These are phyloP conservation scores for Drosophila sordidapex DNA, from an alignment of 2,888 invertebrate species.

Conservation along the genomic window DNA sequence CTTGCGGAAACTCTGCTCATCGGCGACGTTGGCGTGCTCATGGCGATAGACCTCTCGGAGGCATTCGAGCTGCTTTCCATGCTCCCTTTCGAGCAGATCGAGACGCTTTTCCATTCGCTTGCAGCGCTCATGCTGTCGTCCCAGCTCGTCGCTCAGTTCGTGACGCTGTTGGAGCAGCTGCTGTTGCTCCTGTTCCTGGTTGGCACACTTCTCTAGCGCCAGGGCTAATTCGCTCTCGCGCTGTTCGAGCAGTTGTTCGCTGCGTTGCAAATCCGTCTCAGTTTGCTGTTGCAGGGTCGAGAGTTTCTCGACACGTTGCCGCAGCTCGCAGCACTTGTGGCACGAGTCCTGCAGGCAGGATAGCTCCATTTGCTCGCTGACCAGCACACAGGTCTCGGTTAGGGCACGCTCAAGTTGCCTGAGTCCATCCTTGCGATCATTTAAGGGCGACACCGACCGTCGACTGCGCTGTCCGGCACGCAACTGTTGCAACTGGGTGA, in stretches of 20 bases:
- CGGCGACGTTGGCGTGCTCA: constrained; percentile 86
- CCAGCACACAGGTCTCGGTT: constrained; percentile 87
- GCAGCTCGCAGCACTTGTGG: constrained; percentile 87
- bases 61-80: constrained; percentile 92
- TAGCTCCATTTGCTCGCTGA: constrained; percentile 79
- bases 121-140: constrained; percentile 89
- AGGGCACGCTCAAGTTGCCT: constrained; percentile 88
- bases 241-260: constrained; percentile 82
- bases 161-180: constrained; percentile 83
- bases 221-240: constrained; percentile 81
- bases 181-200: constrained; percentile 84
- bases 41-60: constrained; percentile 90
- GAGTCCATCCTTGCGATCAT: constrained; percentile 88
- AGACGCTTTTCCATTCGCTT: constrained; percentile 90
- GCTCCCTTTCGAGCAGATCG: constrained; percentile 92
- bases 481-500: constrained; percentile 87
- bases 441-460: constrained; percentile 88
- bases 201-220: constrained; percentile 82
- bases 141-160: constrained; percentile 86
- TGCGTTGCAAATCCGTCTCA: constrained; percentile 79
- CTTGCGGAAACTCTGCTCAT: constrained; percentile 88
- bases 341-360: constrained; percentile 86
- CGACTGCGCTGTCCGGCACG: constrained; percentile 87
- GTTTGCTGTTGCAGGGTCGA: constrained; percentile 84
- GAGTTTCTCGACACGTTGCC: constrained; percentile 86